Evolutionary conservation across 2,113 vertebrate species (phyloP).

Genomic region (Paracanthobrama guichenoti): DNA sequence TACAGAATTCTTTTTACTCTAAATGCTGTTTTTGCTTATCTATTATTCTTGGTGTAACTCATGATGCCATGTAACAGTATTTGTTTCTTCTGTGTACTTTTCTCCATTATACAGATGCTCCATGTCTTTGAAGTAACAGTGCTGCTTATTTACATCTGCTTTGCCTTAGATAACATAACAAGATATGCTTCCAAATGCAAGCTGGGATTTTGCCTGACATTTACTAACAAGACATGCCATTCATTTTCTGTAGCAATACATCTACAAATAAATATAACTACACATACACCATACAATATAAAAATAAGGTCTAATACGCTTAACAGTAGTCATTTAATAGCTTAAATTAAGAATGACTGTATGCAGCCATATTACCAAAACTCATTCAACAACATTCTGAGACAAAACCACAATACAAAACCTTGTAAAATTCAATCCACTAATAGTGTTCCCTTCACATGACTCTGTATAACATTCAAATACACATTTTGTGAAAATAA

Average conservation of each 20-base stretch:
- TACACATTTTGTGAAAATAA: constrained; percentile 6
- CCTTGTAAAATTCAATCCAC: background rate
- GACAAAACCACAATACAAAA: background rate
- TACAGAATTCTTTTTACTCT: background rate
- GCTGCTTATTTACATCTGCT: constrained; percentile 50
- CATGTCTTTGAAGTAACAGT: background rate
- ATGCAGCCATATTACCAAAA: background rate
- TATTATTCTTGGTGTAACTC: background rate
- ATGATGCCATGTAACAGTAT: background rate
- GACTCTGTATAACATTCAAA: constrained; percentile 9
- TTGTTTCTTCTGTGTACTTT: background rate
- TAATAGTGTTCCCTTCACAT: background rate
- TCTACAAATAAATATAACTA: background rate
- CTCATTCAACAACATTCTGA: background rate
- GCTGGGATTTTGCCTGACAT: background rate
- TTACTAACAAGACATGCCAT: background rate
- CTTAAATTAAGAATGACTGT: constrained; percentile 2
- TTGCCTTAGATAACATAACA: constrained; percentile 43
- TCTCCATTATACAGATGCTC: background rate
- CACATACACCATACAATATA: background rate
- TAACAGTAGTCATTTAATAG: constrained; percentile 5
- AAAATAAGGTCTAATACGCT: background rate
- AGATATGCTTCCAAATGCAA: constrained; percentile 58
- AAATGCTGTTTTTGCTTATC: background rate
- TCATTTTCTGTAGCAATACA: background rate